A percentile compares a stretch with the other conserved stretches of the same genome.
These are phyloP conservation scores for Pantala flavescens DNA, from an alignment of 1,140 invertebrate species.

Conservation along the genomic window DNA sequence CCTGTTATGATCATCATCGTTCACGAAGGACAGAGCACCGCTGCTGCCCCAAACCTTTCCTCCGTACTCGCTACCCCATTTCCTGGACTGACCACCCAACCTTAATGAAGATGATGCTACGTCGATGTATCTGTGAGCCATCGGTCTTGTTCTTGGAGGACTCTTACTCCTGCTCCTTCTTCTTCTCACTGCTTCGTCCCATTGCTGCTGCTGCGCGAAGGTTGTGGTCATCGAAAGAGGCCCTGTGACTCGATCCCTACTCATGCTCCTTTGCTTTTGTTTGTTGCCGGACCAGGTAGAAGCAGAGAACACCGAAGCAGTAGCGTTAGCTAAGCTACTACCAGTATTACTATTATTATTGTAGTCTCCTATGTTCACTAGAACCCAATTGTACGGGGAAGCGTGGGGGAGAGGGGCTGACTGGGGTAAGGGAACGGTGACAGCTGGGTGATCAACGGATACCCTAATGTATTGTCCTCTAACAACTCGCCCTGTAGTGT, in stretches of 20 bases:
- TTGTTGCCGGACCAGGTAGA: constrained; percentile 12
- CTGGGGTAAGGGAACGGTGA: neutral
- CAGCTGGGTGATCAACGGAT: constrained; percentile 16
- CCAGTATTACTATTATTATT: neutral
- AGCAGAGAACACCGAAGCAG: constrained; percentile 3
- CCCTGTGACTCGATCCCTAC: neutral
- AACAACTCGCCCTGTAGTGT: constrained; percentile 25
- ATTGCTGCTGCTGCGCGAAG: constrained; percentile 16
- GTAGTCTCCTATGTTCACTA: constrained; percentile 12
- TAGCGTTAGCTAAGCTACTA: neutral
- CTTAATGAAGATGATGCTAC: constrained; percentile 7
- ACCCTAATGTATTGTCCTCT: constrained; percentile 31
- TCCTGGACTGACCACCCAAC: neutral
- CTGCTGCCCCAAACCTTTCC: neutral
- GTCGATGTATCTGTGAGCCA: constrained; percentile 34
- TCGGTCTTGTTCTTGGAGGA: constrained; percentile 22
- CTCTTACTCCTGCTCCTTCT: constrained; percentile 18
- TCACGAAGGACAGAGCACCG: neutral
- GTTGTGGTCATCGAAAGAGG: neutral
- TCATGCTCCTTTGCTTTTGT: constrained; percentile 13
- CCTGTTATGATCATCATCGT: neutral
- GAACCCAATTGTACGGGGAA: constrained; percentile 3
- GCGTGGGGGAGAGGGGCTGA: neutral
- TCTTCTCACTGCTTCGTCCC: constrained; percentile 13
- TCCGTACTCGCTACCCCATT: neutral